phyloP scores from a whole-genome alignment of 1,140 invertebrate species.

The Drosophila mauritiana region DNA sequence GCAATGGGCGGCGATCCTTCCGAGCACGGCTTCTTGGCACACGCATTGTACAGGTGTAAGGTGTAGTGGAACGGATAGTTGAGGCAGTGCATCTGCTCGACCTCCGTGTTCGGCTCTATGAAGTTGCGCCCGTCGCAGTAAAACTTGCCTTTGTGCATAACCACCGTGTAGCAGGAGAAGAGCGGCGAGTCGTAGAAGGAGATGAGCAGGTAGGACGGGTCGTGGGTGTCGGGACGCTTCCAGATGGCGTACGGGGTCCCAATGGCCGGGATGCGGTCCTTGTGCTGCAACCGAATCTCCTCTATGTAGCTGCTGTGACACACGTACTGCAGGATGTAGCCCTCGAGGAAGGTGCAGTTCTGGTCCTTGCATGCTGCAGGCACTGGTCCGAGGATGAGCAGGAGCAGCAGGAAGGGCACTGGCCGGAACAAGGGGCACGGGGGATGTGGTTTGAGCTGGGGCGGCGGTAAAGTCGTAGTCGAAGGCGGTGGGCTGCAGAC shows the following conservation, averaged over 20 bases:
- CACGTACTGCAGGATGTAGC: slow-evolving; percentile 54
- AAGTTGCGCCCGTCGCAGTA: slow-evolving; percentile 59
- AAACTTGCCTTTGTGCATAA: slow-evolving; percentile 36
- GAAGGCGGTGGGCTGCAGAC: not conserved
- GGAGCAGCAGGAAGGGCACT: slow-evolving; percentile 27
- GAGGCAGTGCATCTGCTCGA: slow-evolving; percentile 42
- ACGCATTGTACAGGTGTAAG: slow-evolving; percentile 40
- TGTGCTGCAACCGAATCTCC: slow-evolving; percentile 35
- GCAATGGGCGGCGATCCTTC: slow-evolving; percentile 6
- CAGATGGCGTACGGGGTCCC: slow-evolving; percentile 60
- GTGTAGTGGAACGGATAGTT: slow-evolving; percentile 57
- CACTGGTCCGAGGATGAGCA: slow-evolving; percentile 28
- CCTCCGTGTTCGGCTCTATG: slow-evolving; percentile 3
- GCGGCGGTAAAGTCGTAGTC: not conserved
- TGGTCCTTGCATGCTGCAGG: not conserved
- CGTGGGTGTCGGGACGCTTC: slow-evolving; percentile 48
- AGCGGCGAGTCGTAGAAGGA: slow-evolving; percentile 63
- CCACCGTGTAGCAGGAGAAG: slow-evolving; percentile 49
- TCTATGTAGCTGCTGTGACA: slow-evolving; percentile 50
- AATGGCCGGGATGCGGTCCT: slow-evolving; percentile 57
- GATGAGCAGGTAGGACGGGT: slow-evolving; percentile 42
- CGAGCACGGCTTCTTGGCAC: not conserved
- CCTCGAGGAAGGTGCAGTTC: slow-evolving; percentile 63
- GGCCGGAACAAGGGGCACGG: not conserved
- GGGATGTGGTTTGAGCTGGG: not conserved